Evolutionary conservation across 2,797 vertebrate genomes (phyloP).

Genomic region (Pipistrellus pipistrellus): DNA sequence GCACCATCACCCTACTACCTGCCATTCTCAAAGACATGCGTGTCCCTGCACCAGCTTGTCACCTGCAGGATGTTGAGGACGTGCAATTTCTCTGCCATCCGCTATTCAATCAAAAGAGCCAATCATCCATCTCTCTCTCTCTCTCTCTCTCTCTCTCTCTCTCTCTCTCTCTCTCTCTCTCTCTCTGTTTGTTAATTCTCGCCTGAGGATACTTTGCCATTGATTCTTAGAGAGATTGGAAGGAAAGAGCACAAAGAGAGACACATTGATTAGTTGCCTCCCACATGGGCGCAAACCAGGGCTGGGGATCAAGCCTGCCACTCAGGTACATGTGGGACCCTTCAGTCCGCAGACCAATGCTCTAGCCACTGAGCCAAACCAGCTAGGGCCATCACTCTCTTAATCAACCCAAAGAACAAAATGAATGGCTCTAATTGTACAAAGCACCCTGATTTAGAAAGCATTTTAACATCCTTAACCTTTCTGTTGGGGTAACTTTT

Average conservation of each 20-base stretch:
- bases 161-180: background rate
- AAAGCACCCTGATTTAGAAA: slow-evolving; percentile 34
- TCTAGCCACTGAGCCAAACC: no score
- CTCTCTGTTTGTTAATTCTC: no score
- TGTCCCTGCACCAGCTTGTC: background rate
- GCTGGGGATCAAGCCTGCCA: no score
- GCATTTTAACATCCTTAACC: background rate
- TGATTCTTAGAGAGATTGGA: no score
- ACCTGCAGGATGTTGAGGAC: background rate
- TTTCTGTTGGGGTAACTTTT: background rate
- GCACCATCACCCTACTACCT: fast-evolving
- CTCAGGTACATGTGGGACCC: no score
- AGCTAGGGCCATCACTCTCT: background rate
- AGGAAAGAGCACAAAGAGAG: no score
- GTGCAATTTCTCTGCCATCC: background rate
- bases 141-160: no score
- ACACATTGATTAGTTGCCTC: no score
- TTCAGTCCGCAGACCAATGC: no score
- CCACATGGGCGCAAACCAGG: no score
- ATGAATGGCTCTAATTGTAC: background rate
- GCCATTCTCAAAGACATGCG: background rate
- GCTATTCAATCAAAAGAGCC: background rate
- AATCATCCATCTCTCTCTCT: background rate
- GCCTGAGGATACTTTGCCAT: no score
- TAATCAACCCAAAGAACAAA: background rate